Evolutionary conservation across 1,140 invertebrate species (phyloP).

Genomic region (Scaptomyza graminum): DNA sequence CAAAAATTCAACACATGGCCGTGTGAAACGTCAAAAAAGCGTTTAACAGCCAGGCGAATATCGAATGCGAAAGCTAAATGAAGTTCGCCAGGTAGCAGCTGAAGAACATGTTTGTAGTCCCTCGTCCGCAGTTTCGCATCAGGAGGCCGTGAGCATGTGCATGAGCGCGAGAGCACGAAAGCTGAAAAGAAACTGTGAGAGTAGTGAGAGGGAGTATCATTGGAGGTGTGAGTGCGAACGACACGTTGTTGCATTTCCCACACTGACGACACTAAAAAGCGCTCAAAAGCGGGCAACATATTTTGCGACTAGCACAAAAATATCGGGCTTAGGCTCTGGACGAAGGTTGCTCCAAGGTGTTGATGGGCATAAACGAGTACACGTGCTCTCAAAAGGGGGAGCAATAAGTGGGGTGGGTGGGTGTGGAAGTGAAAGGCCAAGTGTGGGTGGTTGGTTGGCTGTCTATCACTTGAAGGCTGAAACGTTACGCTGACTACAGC

Average conservation of each 20-base stretch:
- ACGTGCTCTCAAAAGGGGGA: conserved; percentile 43
- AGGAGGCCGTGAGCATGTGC: conserved; percentile 40
- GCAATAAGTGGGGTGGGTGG: background rate
- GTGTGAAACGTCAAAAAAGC: conserved; percentile 66
- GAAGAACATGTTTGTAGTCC: conserved; percentile 7
- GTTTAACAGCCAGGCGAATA: conserved; percentile 61
- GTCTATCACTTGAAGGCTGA: conserved; percentile 49
- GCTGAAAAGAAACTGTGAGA: background rate
- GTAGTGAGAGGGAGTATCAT: background rate
- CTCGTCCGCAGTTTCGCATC: conserved; percentile 8
- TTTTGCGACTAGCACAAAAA: conserved; percentile 28
- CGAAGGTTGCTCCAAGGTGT: conserved; percentile 67
- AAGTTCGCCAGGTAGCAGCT: conserved; percentile 60
- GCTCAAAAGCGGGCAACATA: conserved; percentile 59
- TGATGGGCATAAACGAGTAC: conserved; percentile 49
- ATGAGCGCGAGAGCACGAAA: background rate
- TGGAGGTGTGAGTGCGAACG: conserved; percentile 59
- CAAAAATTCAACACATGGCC: conserved; percentile 70
- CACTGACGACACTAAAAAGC: conserved; percentile 23
- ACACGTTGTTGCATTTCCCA: conserved; percentile 77
- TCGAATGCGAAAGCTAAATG: conserved; percentile 29
- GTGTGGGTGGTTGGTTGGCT: background rate
- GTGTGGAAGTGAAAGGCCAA: too few relatives aligned
- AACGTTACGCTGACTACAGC: conserved; percentile 33
- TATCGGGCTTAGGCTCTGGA: conserved; percentile 37